Evolutionary conservation across 2,797 vertebrate genomes (phyloP), one percentile per base, ranked within the genome.

Genomic region (Scomberomorus guttatus): DNA sequence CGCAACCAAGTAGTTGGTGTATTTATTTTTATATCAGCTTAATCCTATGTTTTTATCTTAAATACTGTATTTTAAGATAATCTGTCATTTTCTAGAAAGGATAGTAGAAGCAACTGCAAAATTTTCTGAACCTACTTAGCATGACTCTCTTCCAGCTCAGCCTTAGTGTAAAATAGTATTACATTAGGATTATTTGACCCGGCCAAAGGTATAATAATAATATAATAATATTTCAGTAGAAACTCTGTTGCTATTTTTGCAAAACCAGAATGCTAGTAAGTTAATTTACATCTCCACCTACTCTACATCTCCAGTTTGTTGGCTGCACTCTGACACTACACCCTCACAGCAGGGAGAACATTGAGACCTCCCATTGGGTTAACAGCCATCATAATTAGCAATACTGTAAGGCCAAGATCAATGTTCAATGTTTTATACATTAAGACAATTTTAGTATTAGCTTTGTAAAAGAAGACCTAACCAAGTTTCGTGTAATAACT

Each of bases 201-300:
- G 4, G 57, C 15, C 6, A 44, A 39, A 46, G n/a, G 46, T n/a
- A n/a, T n/a, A n/a, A n/a, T n/a, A n/a, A n/a, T n/a, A n/a, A n/a
- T 32, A 6, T 32, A 32, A 5, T 32, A 32, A 32, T 32, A 32
- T 32, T 6, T 32, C 29, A 32, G 29, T 32, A 32, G 29, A 32
- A 32, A 32, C 13, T 1, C 13, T 10, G 5, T 55, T 63, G 6
- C 8, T 70, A 4, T 64, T 75, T 32, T 59, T 58, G 37, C 15
- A 48, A 27, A 27, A 75, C 59, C n/a, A 72, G 20, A 72, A 17
- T 34, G n/a, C 15, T 24, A 70, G 20, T 24, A 11, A 24, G 27
- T 46, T 52, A 32, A 7, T 83, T 70, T 66, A 18, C 55, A 32
- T 69, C 55, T 9, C 37, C 57, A 66, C 32, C 42, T 66, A 65